Base-by-base conservation (phyloP, 2,888 invertebrate species). In the Gnatocerus cornutus region DNA sequence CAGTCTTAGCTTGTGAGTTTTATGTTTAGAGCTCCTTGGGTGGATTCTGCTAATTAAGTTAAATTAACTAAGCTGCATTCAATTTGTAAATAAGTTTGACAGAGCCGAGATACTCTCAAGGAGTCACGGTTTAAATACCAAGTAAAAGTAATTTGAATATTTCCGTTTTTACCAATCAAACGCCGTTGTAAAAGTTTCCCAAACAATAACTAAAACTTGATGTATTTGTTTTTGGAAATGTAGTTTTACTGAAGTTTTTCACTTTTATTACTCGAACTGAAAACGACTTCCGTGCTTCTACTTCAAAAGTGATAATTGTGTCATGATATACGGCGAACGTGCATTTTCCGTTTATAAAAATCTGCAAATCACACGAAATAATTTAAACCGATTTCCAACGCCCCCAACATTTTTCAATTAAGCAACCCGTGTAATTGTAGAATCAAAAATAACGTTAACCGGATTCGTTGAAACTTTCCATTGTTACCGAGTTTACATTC, bases 21-120 rank as follows among this genome's bases (percentile, higher is more conserved):
- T 43, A 43, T 12, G 43, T 43, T 21, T 30, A 10, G 41, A 41
- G 33, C 56, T 10, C 27, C 27, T 27, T 27, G 27, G 48, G 2
- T 16, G 29, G 33, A 41, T 52, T 27, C 27, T 14, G 50, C 2
- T 29, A 62, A 62, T 62, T 50, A 52, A 39, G 52, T 27, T 33
- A 14, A 50, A 62, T 37, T 39, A 37, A 50, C 16, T 45, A 14
- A 37, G 37, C 13, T 4, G 14, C 37, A 9, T 53, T 53, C 9
- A 33, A 30, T 53, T 53, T 53, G 9, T 14, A n/a, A 13, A n/a
- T n/a, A 27, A 13, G 10, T 21, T 21, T 48, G 16, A 14, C 14
- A 12, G 13, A 12, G 6, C n/a, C n/a, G n/a, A n/a, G n/a, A n/a
- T n/a, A n/a, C n/a, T n/a, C n/a, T n/a, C n/a, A n/a, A n/a, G 21